A percentile compares a stretch with the other conserved stretches of the same genome.
Evolutionary conservation across 2,113 vertebrate species (phyloP).

Genomic region (Microcebus lehilahytsara): DNA sequence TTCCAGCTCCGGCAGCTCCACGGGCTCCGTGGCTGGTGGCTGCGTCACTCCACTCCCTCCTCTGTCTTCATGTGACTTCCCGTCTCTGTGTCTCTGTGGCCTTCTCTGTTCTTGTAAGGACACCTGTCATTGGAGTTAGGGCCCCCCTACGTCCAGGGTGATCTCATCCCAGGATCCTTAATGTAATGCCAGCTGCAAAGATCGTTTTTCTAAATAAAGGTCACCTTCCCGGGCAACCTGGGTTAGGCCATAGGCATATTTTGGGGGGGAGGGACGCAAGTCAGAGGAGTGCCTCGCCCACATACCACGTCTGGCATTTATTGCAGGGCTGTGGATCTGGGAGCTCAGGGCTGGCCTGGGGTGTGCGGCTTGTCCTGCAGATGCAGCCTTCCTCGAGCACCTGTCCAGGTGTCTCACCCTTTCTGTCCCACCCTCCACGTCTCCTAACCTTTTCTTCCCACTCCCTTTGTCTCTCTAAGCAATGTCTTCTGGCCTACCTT

Average conservation of each 20-base stretch:
- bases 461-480: neutral
- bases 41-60: neutral
- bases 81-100: too few relatives aligned
- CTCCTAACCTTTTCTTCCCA: neutral
- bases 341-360: neutral
- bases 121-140: neutral
- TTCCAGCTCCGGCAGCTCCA: neutral
- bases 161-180: neutral
- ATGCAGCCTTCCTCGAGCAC: neutral
- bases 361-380: neutral
- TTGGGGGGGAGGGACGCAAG: neutral
- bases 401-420: neutral
- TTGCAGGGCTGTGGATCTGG: neutral
- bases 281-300: neutral
- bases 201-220: neutral
- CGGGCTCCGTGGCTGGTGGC: neutral
- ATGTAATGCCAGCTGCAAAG: neutral
- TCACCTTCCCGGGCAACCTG: too few relatives aligned
- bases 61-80: neutral
- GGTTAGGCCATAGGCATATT: neutral
- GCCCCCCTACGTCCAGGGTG: neutral
- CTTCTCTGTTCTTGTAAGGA: neutral
- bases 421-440: neutral
- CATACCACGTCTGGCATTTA: neutral
- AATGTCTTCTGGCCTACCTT: neutral